Conservation (phyloP, 2,113 vertebrate species). For the Ameiurus melas region DNA sequence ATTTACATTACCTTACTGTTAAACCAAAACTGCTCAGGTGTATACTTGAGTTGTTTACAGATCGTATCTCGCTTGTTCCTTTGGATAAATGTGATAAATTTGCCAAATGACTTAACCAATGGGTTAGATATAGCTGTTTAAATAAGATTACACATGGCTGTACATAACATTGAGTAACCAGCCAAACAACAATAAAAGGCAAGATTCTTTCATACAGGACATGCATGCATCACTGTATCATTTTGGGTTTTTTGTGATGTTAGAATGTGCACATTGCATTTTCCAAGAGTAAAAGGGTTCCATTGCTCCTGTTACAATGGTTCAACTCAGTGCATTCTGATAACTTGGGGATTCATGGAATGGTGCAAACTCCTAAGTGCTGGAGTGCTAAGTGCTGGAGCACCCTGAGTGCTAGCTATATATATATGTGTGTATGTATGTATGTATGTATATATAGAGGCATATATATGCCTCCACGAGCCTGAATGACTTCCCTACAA, state of each 20-base stretch:
- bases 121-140: no score
- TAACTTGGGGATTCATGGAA: background rate
- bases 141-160: no score
- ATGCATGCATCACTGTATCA: background rate
- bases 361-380: background rate
- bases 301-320: background rate
- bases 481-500: no score
- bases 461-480: no score
- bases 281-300: background rate
- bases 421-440: background rate
- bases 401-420: background rate
- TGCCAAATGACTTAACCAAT: no score
- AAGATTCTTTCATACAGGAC: background rate
- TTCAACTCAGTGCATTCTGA: background rate
- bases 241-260: background rate
- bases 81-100: background rate
- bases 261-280: background rate
- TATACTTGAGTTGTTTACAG: background rate
- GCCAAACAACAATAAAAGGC: background rate
- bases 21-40: background rate
- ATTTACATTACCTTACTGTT: background rate
- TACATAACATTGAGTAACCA: background rate
- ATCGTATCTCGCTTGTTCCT: background rate
- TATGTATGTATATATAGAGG: background rate
- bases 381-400: background rate